phyloP scores from a whole-genome alignment of 2,888 invertebrate species.

The Allophyes oxyacanthae region DNA sequence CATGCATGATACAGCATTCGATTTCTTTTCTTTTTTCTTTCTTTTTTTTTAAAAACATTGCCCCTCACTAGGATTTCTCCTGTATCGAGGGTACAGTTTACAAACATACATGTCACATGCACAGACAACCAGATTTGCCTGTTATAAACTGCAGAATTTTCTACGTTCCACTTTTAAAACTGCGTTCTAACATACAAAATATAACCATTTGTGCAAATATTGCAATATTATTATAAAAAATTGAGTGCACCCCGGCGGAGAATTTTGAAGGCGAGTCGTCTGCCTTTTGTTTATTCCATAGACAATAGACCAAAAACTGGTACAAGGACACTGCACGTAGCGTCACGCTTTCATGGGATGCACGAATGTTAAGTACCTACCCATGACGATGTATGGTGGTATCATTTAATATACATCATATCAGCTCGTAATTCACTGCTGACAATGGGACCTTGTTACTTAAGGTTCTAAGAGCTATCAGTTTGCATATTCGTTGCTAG shows the following conservation, averaged over 20 bases:
- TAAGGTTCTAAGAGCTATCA: no score
- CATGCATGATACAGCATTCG: no score
- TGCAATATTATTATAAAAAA: slow-evolving; percentile 8
- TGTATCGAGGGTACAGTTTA: no score
- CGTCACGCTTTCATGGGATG: slow-evolving; percentile 23
- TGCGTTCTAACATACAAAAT: slow-evolving; percentile 14
- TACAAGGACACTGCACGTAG: slow-evolving; percentile 34
- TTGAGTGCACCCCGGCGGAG: slow-evolving; percentile 16
- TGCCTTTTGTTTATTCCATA: slow-evolving; percentile 25
- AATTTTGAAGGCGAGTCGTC: slow-evolving; percentile 27
- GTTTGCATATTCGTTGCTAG: no score
- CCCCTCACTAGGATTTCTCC: no score
- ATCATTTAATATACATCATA: neutral
- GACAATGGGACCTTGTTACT: no score
- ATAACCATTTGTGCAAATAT: slow-evolving; percentile 37
- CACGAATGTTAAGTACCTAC: slow-evolving; percentile 11
- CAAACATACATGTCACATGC: no score
- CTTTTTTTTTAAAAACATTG: neutral
- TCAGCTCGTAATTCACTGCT: no score
- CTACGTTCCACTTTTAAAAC: slow-evolving; percentile 8
- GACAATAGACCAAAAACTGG: slow-evolving; percentile 39
- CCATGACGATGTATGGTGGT: slow-evolving; percentile 1
- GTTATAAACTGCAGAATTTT: neutral
- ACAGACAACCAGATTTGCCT: no score
- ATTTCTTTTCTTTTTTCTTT: neutral